Base-by-base conservation (phyloP, 1,140 invertebrate genomes). In the Ylistrum balloti region DNA sequence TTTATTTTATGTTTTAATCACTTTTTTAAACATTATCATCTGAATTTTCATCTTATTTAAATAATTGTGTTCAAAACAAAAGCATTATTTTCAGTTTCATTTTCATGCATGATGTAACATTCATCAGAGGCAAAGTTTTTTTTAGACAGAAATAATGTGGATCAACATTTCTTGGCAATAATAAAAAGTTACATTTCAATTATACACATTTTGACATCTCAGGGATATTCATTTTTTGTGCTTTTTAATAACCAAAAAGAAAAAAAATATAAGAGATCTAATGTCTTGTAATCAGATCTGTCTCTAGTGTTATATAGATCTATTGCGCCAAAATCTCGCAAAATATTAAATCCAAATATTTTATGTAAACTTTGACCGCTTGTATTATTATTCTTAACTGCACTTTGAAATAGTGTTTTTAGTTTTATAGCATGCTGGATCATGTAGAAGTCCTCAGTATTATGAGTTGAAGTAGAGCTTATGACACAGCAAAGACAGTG, bases 261-360 rank as follows among this genome's bases (percentile, higher is more conserved):
- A 74, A n/a, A 74, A n/a, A 74, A 74, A 28, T 74, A 17, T 28
- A 28, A 74, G 15, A 74, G 0, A 28, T 74, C n/a, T 28, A 74
- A 74, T 74, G n/a, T 74, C 56, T 74, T 17, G 5, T 74, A 74
- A 74, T 74, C n/a, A 74, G 56, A 74, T 74, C 56, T 74, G 56
- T 74, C 56, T 74, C 56, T 74, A 5, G 9, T 22, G 22, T 28
- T 74, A 5, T 74, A 74, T 74, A n/a, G 56, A 74, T 74, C 56
- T 74, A 74, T 74, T n/a, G 56, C 56, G 56, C 56, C 56, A 74
- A 74, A 74, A 74, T 74, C 22, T 74, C 56, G 28, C n/a, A 22
- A 74, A 74, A 7, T 74, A 28, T 22, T 20, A 48, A 48, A 74
- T 5, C 56, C 56, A 74, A 74, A 28, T 5, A n/a, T 28, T 74